Evolutionary conservation across 2,888 invertebrate species (phyloP), one percentile per base, ranked within the genome.

Genomic region (Andrena praecox): DNA sequence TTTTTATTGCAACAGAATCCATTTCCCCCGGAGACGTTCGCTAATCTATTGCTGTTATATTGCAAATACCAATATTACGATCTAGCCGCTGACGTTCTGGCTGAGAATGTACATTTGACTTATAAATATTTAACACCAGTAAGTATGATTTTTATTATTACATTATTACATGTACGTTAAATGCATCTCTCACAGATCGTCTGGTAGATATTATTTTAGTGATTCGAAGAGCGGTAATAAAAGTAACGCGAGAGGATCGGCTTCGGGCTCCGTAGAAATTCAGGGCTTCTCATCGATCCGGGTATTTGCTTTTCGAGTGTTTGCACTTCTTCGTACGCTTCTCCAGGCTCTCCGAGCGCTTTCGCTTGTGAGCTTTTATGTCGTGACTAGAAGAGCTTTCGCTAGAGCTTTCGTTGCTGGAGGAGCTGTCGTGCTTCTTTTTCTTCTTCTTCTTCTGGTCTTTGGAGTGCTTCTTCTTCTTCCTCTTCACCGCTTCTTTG

Each of bases 11-110:
- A 99, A 91, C 98, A 99, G 92, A 98, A 98, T 91, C 98, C 98
- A 2, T 99, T 99, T 93, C 99, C 99, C 3, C 98, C 98, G 16
- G 99, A 99, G 95, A 99, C 99, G 0, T 99, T 99, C 93, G 97
- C 98, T 0, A 99, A 99, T 94, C 95, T 99, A 27, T 95, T 99
- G 60, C 95, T 99, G 3, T 95, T 99, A 0, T 99, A 99, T 93
- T 98, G 99, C 93, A 99, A 99, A 93, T 98, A 99, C 94, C 99
- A 99, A 94, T 98, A 99, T 93, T 99, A 97, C 92, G 99, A 99
- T 93, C 95, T 99, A 80, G 99, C 99, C 10, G 99, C 99, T 0
- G 99, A 99, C 94, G 98, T 99, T 52, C 94, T 99, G 83, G 99
- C 99, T 6, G 99, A 99, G 94, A 99, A 99, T 94, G 98, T 98